These are phyloP conservation scores for Gymnorhina tibicen DNA, from an alignment of 2,113 vertebrate genomes.

Conservation along the genomic window DNA sequence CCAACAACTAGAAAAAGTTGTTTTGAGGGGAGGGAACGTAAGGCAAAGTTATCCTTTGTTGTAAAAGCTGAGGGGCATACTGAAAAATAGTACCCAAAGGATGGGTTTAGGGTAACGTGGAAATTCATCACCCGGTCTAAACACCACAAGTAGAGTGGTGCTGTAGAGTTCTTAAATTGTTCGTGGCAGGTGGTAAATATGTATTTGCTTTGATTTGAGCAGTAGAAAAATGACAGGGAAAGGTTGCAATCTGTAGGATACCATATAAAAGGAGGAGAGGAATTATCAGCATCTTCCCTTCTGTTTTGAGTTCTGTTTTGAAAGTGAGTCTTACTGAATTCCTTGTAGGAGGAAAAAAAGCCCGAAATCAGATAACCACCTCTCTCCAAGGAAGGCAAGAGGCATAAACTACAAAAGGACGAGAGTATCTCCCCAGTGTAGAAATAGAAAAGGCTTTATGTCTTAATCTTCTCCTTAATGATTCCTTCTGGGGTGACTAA, in stretches of 20 bases:
- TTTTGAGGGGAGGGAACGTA: neutral
- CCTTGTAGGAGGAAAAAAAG: rapidly evolving
- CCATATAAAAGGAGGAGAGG: neutral
- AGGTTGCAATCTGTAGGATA: neutral
- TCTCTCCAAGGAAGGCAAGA: neutral
- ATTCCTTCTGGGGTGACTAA: neutral
- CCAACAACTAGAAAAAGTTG: neutral
- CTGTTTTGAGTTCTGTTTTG: neutral
- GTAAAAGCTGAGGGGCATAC: neutral
- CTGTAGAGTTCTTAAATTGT: neutral
- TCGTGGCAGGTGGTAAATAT: neutral
- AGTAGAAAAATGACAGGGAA: neutral
- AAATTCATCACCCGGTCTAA: neutral
- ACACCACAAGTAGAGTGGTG: neutral
- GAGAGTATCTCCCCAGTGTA: rapidly evolving
- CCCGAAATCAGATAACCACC: neutral
- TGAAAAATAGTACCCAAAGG: neutral
- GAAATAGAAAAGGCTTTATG: neutral
- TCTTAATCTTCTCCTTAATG: neutral
- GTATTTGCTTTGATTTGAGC: neutral
- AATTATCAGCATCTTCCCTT: neutral
- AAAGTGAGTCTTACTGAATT: neutral
- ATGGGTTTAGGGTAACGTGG: neutral
- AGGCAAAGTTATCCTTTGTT: neutral
- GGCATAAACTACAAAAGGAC: neutral